These are phyloP conservation scores for Oceanodroma leucorhoa DNA, from an alignment of 2,797 vertebrate genomes.

Conservation along the genomic window DNA sequence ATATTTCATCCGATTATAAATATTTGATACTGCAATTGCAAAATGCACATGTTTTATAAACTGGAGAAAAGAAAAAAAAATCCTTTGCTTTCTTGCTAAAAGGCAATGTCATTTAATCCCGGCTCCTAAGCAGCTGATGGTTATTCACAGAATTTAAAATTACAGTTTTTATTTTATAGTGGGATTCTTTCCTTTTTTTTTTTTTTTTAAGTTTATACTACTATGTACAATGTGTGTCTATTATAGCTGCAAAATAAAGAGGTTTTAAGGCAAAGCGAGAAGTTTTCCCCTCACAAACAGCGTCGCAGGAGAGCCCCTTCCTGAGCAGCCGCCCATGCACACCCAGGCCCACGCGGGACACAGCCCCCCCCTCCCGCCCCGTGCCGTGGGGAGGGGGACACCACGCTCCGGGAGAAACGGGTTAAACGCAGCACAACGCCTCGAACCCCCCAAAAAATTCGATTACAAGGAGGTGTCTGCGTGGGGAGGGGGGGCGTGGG, in stretches of 20 bases:
- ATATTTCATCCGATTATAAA: slow-evolving; percentile 78
- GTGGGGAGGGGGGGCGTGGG: background rate
- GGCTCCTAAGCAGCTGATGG: slow-evolving; percentile 66
- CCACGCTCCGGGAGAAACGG: background rate
- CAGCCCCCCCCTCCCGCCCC: background rate
- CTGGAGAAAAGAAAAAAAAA: slow-evolving; percentile 18
- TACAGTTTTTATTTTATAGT: slow-evolving; percentile 60
- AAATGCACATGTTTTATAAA: slow-evolving; percentile 73
- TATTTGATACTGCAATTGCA: slow-evolving; percentile 74
- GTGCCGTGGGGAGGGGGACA: background rate
- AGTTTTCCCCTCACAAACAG: background rate
- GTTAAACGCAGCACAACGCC: background rate
- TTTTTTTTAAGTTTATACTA: background rate
- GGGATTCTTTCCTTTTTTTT: background rate
- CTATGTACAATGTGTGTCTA: slow-evolving; percentile 62
- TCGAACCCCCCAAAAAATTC: background rate
- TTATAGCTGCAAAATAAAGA: slow-evolving; percentile 62
- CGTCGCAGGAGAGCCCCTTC: background rate
- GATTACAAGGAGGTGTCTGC: background rate
- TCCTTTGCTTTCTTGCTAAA: slow-evolving; percentile 66
- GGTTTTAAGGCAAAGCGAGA: slow-evolving; percentile 79
- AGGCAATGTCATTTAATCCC: slow-evolving; percentile 60
- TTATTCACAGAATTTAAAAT: slow-evolving; percentile 72
- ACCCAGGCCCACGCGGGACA: background rate
- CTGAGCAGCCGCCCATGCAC: background rate